Evolutionary conservation across 2,113 vertebrate genomes (phyloP).

Genomic region (Podarcis raffonei): DNA sequence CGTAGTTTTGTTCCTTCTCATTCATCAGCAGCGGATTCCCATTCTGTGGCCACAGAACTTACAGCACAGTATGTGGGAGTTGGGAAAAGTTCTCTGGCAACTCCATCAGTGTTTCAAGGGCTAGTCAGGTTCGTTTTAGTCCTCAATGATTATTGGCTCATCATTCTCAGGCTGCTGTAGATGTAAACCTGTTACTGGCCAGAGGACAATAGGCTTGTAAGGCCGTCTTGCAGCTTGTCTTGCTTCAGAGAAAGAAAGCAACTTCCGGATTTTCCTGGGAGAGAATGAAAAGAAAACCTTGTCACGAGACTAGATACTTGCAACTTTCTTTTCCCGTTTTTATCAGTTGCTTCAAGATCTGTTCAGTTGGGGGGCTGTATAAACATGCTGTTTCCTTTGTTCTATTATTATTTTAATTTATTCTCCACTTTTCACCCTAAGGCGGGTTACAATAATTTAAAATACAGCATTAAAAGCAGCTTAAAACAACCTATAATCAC

Average conservation of each 20-base stretch:
- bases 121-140: constrained; percentile 71
- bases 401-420: background rate
- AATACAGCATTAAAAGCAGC: no score
- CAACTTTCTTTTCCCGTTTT: background rate
- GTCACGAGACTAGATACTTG: accelerated
- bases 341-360: accelerated
- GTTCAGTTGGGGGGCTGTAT: background rate
- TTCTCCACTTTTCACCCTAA: no score
- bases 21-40: constrained; percentile 61
- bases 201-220: constrained; percentile 79
- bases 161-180: constrained; percentile 80
- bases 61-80: constrained; percentile 36
- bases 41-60: constrained; percentile 62
- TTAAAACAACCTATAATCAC: no score
- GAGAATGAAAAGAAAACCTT: background rate
- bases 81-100: constrained; percentile 65
- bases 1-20: constrained; percentile 73
- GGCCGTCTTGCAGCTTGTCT: constrained; percentile 81
- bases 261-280: constrained; percentile 80
- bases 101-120: constrained; percentile 36
- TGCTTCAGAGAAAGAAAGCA: constrained; percentile 83
- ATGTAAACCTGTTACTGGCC: constrained; percentile 76
- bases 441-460: no score
- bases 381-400: background rate
- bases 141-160: constrained; percentile 82